Percentiles rank a stretch among this genome's conserved stretches.
These are phyloP conservation scores for Villa cingulata DNA, from an alignment of 2,888 invertebrate genomes.

Conservation along the genomic window DNA sequence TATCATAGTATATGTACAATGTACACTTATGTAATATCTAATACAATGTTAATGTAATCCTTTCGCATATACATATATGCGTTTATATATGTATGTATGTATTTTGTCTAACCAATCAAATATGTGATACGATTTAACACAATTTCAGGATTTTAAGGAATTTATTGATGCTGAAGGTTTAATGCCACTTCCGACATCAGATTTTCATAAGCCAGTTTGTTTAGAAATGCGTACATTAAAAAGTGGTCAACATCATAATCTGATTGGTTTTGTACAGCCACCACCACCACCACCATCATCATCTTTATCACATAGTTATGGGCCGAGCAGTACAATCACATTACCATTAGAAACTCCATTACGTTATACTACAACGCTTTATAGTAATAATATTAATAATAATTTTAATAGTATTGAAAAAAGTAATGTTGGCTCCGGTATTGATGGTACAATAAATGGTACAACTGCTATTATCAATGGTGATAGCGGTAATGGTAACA, in stretches of 20 bases:
- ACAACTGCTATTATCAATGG: constrained; percentile 1
- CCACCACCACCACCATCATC: constrained; percentile 21
- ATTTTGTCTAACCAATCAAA: too few relatives aligned
- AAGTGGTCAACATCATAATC: constrained; percentile 20
- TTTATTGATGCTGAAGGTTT: constrained; percentile 81
- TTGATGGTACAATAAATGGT: constrained; percentile 1
- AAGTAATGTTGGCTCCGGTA: constrained; percentile 20
- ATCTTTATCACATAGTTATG: constrained; percentile 31
- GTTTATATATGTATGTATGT: too few relatives aligned
- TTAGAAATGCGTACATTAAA: constrained; percentile 58
- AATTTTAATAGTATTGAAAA: constrained; percentile 24
- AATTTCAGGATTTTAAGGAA: constrained; percentile 70
- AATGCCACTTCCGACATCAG: constrained; percentile 74
- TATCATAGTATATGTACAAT: too few relatives aligned
- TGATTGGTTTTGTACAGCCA: constrained; percentile 21
- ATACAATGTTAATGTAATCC: too few relatives aligned
- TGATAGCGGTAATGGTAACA: constrained; percentile 24
- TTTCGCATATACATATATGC: too few relatives aligned
- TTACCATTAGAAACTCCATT: constrained; percentile 31
- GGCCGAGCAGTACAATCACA: constrained; percentile 32
- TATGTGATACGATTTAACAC: too few relatives aligned
- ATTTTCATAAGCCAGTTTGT: constrained; percentile 69
- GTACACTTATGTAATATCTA: too few relatives aligned
- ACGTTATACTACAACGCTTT: constrained; percentile 15
- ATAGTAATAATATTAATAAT: constrained; percentile 20